phyloP scores from a whole-genome alignment of 2,888 invertebrate genomes.

The Tinea semifulvella region DNA sequence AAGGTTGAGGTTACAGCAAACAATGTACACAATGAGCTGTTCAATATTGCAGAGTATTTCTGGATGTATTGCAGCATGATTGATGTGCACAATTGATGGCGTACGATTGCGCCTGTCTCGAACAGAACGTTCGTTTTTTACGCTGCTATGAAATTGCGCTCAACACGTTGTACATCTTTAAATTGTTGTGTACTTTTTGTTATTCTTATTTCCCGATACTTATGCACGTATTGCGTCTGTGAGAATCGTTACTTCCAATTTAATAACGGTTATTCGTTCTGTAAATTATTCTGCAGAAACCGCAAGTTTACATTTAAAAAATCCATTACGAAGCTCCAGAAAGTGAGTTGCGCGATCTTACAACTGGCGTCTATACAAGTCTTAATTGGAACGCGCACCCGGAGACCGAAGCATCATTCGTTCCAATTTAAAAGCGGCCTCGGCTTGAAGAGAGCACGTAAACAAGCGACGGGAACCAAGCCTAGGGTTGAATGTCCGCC shows the following conservation, averaged over 20 bases:
- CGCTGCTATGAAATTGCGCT: slow-evolving; percentile 9
- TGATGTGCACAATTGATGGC: slow-evolving; percentile 11
- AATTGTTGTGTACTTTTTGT: slow-evolving; percentile 5
- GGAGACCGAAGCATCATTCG: slow-evolving; percentile 30
- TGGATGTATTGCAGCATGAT: slow-evolving; percentile 9
- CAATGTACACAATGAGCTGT: slow-evolving; percentile 1
- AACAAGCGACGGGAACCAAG: slow-evolving; percentile 27
- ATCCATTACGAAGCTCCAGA: slow-evolving; percentile 5
- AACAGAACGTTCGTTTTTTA: slow-evolving; percentile 6
- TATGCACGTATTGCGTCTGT: not conserved
- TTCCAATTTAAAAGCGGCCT: slow-evolving; percentile 28
- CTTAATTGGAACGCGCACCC: slow-evolving; percentile 63
- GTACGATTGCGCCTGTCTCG: slow-evolving; percentile 7
- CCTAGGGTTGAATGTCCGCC: slow-evolving; percentile 58
- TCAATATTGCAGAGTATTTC: slow-evolving; percentile 3
- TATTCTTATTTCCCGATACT: not conserved
- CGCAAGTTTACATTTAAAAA: slow-evolving; percentile 11
- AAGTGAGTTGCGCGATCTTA: slow-evolving; percentile 2
- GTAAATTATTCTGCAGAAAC: slow-evolving; percentile 3
- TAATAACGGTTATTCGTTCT: not conserved
- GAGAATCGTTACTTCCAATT: not conserved
- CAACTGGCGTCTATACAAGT: slow-evolving; percentile 25
- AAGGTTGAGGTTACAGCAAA: slow-evolving; percentile 1
- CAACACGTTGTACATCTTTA: slow-evolving; percentile 3
- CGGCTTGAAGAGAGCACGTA: slow-evolving; percentile 11